Percentiles rank a stretch among this genome's conserved stretches.
phyloP scores from a whole-genome alignment of 2,888 invertebrate species.

The Meandrusa payeni region DNA sequence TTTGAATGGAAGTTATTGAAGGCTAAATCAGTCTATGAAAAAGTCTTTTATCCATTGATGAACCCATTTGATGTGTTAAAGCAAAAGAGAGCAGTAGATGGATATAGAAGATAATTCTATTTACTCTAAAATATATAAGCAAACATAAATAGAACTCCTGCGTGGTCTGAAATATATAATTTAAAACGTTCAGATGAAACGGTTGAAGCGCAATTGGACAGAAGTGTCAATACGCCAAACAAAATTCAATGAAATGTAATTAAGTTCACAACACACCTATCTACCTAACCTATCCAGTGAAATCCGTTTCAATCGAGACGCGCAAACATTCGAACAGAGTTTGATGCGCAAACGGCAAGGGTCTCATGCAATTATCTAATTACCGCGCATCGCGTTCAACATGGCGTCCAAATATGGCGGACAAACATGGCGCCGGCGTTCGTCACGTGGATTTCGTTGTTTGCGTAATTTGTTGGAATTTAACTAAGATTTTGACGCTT shows the following conservation, averaged over 20 bases:
- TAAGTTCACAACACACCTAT: constrained; percentile 21
- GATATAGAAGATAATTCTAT: too few species aligned
- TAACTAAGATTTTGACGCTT: constrained; percentile 43
- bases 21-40: too few species aligned
- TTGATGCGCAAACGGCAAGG: constrained; percentile 44
- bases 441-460: constrained; percentile 53
- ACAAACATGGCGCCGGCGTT: constrained; percentile 42
- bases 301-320: constrained; percentile 30
- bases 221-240: constrained; percentile 18
- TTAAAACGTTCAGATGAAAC: neutral
- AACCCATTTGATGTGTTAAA: too few species aligned
- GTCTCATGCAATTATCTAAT: constrained; percentile 67
- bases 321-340: constrained; percentile 36
- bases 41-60: too few species aligned
- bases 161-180: too few species aligned
- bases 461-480: constrained; percentile 61
- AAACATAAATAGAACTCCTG: too few species aligned
- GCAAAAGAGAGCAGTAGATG: too few species aligned
- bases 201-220: constrained; percentile 5
- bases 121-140: too few species aligned
- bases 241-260: constrained; percentile 19
- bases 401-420: constrained; percentile 48
- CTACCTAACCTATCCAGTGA: constrained; percentile 17
- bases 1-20: too few species aligned
- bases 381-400: constrained; percentile 45